phyloP scores from a whole-genome alignment of 2,888 invertebrate species.

The Callyntrura sp. region DNA sequence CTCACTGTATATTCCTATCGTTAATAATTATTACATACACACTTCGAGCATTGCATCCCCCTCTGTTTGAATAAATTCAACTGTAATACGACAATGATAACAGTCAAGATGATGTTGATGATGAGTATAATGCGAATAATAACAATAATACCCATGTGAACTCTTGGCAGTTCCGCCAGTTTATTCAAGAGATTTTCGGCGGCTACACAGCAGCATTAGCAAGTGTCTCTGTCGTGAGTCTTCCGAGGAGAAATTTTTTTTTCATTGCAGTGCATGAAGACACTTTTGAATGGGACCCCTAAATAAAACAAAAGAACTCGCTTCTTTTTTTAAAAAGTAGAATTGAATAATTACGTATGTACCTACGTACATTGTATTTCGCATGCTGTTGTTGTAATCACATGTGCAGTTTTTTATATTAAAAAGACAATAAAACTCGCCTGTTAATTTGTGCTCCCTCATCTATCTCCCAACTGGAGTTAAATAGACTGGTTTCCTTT shows the following conservation, averaged over 20 bases:
- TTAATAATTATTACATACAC: conserved; percentile 45
- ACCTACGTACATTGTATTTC: background rate
- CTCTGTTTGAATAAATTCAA: conserved; percentile 45
- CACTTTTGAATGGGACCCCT: no score
- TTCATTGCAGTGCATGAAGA: background rate
- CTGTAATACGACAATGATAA: conserved; percentile 48
- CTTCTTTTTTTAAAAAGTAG: background rate
- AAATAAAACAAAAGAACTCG: no score
- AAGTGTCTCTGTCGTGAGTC: background rate
- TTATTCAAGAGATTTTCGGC: conserved; percentile 27
- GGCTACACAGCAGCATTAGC: background rate
- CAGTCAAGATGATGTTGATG: background rate
- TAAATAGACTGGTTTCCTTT: background rate
- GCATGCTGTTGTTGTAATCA: no score
- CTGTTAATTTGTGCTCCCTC: conserved; percentile 12
- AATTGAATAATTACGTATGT: background rate
- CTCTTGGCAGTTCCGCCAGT: conserved; percentile 18
- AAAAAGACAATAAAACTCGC: conserved; percentile 7
- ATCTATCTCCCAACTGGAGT: conserved; percentile 13
- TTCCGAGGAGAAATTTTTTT: background rate
- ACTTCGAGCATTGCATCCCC: conserved; percentile 50
- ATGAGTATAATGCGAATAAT: conserved; percentile 33
- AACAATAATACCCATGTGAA: conserved; percentile 35
- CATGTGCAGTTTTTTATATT: no score
- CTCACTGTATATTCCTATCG: conserved; percentile 44